phyloP scores from a whole-genome alignment of 1,140 invertebrate species.

The Dysdera silvatica region DNA sequence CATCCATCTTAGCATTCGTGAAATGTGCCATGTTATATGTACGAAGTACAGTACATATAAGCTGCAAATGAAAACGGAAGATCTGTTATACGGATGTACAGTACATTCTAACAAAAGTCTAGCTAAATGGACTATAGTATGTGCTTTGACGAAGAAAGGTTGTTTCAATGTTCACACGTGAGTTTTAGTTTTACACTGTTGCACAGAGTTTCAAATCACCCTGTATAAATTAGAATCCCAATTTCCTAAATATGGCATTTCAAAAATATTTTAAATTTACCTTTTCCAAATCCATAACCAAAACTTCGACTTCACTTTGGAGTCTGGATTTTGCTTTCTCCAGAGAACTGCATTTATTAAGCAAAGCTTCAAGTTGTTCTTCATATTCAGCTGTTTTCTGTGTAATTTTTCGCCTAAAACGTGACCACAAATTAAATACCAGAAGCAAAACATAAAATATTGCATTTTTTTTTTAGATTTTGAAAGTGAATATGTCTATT shows the following conservation, averaged over 20 bases:
- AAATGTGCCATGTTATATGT: too few species aligned
- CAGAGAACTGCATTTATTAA: slow-evolving; percentile 83
- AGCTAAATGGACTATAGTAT: too few species aligned
- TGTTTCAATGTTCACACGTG: too few species aligned
- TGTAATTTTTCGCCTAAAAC: slow-evolving; percentile 67
- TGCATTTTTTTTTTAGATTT: not conserved
- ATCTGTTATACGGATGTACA: too few species aligned
- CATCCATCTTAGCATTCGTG: too few species aligned
- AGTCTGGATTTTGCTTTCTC: slow-evolving; percentile 93
- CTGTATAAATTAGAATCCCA: too few species aligned
- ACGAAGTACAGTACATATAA: too few species aligned
- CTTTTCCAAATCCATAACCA: slow-evolving; percentile 96
- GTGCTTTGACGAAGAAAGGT: too few species aligned
- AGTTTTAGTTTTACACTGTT: slow-evolving; percentile 45
- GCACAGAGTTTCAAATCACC: too few species aligned
- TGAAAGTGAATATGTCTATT: not conserved
- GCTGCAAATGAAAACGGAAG: too few species aligned
- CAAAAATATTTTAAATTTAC: slow-evolving; percentile 42
- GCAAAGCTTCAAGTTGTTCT: slow-evolving; percentile 84
- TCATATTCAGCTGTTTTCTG: slow-evolving; percentile 88
- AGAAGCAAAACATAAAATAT: not conserved
- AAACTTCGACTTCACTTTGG: slow-evolving; percentile 89
- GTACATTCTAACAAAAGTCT: too few species aligned
- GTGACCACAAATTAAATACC: not conserved
- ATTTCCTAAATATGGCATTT: too few species aligned